A percentile compares a stretch with the other conserved stretches of the same genome.
Conservation (phyloP, 2,113 vertebrate species). For the Ameiurus melas region DNA sequence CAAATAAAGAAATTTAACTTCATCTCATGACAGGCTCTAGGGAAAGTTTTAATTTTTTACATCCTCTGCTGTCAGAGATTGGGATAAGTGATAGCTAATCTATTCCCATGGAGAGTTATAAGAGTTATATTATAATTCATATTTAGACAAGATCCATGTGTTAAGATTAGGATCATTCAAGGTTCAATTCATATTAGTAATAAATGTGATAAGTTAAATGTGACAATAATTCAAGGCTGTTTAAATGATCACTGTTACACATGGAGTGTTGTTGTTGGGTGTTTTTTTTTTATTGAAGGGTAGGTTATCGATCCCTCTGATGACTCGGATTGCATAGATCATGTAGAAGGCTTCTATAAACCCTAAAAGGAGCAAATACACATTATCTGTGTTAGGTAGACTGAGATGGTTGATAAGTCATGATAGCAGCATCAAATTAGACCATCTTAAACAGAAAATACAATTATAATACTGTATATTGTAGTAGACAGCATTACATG, state of each 20-base stretch:
- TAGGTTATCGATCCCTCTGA: slow-evolving; percentile 6
- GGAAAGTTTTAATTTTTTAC: slow-evolving; percentile 11
- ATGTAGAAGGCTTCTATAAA: background rate
- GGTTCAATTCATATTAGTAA: slow-evolving; percentile 38
- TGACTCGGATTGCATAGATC: slow-evolving; percentile 23
- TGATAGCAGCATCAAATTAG: background rate
- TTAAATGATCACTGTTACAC: background rate
- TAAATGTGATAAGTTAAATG: slow-evolving; percentile 20
- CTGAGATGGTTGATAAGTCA: slow-evolving; percentile 33
- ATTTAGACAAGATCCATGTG: background rate
- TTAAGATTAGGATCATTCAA: slow-evolving; percentile 9
- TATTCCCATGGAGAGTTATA: background rate
- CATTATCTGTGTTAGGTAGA: slow-evolving; percentile 7
- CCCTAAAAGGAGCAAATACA: slow-evolving; percentile 32
- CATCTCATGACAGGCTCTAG: slow-evolving; percentile 20
- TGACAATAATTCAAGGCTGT: background rate
- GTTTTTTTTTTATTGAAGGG: too few species aligned
- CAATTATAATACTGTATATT: background rate
- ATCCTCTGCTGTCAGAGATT: slow-evolving; percentile 4
- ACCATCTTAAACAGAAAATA: background rate
- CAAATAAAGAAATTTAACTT: slow-evolving; percentile 36
- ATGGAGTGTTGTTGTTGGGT: background rate
- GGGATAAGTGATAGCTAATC: slow-evolving; percentile 3
- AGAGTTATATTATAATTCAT: slow-evolving; percentile 4
- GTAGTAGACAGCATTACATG: background rate